A percentile compares a stretch with the other conserved stretches of the same genome.
Evolutionary conservation across 1,140 invertebrate genomes (phyloP).

Genomic region (Brachionus asplanchnoidis): DNA sequence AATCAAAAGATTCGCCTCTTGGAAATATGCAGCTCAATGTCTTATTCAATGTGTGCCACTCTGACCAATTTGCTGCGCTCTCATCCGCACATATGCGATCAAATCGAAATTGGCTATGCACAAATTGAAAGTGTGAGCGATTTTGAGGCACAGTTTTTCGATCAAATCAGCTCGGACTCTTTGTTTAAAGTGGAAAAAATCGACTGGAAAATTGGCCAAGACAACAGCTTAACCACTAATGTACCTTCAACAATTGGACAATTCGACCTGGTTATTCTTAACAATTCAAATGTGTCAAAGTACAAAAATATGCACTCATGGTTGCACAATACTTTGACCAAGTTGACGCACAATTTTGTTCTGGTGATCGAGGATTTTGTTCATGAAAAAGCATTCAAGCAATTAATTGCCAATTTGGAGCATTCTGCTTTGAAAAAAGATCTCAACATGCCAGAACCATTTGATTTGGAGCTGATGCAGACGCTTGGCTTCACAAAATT

Average conservation of each 20-base stretch:
- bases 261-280: too few species aligned
- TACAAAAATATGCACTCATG: background rate
- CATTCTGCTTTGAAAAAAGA: background rate
- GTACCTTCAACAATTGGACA: background rate
- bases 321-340: background rate
- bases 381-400: background rate
- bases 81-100: background rate
- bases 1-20: background rate
- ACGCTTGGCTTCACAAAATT: background rate
- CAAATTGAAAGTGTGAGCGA: background rate
- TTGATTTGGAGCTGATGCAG: background rate
- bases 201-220: background rate
- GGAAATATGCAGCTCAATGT: background rate
- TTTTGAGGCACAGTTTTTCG: background rate
- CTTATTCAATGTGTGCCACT: background rate
- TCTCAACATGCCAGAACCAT: background rate
- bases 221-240: background rate
- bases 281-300: background rate
- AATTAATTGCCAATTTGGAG: background rate
- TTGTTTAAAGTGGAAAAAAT: background rate
- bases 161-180: background rate
- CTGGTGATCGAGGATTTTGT: background rate
- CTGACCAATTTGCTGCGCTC: background rate
- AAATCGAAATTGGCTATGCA: background rate
- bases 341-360: background rate